Evolutionary conservation across 2,888 invertebrate species (phyloP).

Genomic region (Acholoe squamosa): DNA sequence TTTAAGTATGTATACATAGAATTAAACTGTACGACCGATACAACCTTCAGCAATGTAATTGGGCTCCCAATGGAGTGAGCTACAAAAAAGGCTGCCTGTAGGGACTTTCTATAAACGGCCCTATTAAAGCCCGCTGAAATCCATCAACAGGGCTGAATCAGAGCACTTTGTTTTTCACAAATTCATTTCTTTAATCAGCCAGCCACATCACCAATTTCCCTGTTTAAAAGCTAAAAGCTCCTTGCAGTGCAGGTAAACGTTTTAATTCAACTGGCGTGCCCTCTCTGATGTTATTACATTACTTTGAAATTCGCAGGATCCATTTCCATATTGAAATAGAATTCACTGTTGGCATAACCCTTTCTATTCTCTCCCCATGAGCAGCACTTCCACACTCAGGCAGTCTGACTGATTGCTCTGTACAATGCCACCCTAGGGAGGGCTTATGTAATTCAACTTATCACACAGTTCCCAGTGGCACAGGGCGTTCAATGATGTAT

Average conservation of each 20-base stretch:
- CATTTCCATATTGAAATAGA: background rate
- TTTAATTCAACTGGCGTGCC: background rate
- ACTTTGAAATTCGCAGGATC: background rate
- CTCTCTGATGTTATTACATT: background rate
- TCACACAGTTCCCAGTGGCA: no score
- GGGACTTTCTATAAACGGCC: background rate
- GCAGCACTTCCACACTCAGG: background rate
- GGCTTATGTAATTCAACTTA: no score
- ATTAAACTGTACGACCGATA: no score
- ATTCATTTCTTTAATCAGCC: background rate
- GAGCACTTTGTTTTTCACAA: background rate
- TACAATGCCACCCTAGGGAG: no score
- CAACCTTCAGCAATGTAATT: no score
- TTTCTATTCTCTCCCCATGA: background rate
- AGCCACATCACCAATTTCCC: background rate
- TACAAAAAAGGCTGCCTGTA: no score
- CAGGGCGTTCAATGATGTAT: background rate
- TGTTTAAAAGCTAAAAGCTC: background rate
- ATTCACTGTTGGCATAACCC: background rate
- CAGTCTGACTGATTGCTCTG: no score
- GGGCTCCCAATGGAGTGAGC: no score
- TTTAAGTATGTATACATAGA: no score
- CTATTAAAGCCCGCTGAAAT: background rate
- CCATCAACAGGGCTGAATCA: background rate
- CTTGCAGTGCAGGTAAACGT: background rate